A percentile compares a stretch with the other conserved stretches of the same genome.
These are phyloP conservation scores for Achatina immaculata DNA, from an alignment of 1,140 invertebrate genomes.

Conservation along the genomic window DNA sequence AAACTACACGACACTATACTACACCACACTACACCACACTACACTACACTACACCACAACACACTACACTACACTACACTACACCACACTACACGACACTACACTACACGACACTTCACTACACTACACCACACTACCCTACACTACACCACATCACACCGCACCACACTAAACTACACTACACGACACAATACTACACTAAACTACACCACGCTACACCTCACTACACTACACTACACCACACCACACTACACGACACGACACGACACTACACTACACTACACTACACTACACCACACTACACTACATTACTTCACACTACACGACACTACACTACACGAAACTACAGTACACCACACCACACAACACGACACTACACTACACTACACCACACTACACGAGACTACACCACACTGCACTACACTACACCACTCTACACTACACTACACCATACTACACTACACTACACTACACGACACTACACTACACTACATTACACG, in stretches of 20 bases:
- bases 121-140: slow-evolving; percentile 12
- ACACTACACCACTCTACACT: slow-evolving; percentile 15
- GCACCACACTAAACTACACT: background rate
- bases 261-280: slow-evolving; percentile 27
- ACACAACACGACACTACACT: slow-evolving; percentile 10
- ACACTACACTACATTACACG: slow-evolving; percentile 24
- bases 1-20: slow-evolving; percentile 40
- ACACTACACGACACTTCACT: background rate
- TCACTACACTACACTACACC: slow-evolving; percentile 11
- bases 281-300: slow-evolving; percentile 24
- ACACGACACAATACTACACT: slow-evolving; percentile 14
- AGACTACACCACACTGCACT: slow-evolving; percentile 15
- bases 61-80: slow-evolving; percentile 41
- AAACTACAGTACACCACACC: background rate
- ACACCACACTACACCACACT: slow-evolving; percentile 43
- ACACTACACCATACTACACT: slow-evolving; percentile 25
- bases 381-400: slow-evolving; percentile 4
- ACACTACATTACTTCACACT: slow-evolving; percentile 11
- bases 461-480: slow-evolving; percentile 19
- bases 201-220: slow-evolving; percentile 7
- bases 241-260: background rate
- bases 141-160: background rate
- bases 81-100: slow-evolving; percentile 19
- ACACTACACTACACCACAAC: slow-evolving; percentile 43
- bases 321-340: background rate